Percentiles rank a stretch among this genome's conserved stretches.
Conservation (phyloP, 92 coral and sea anemone species). For the Umimayanthus kanabou region DNA sequence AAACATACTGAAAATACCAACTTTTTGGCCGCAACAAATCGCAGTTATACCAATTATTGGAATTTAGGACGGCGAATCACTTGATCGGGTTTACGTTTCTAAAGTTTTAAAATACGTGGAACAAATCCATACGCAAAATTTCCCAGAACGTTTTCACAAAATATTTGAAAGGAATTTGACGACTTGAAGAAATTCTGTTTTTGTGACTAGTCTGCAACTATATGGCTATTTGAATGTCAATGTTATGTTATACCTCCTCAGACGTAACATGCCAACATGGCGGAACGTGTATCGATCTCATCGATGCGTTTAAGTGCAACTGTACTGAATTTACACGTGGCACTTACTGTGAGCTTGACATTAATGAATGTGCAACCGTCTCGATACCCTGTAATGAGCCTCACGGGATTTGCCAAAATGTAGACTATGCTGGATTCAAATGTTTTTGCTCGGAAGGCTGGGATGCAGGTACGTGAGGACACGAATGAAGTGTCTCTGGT, state of each 20-base stretch:
- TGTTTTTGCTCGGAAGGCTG: conserved; percentile 21
- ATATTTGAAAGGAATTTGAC: background rate
- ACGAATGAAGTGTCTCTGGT: background rate
- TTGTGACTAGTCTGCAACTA: background rate
- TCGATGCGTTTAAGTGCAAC: conserved; percentile 67
- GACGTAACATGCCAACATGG: conserved; percentile 32
- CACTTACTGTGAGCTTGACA: conserved; percentile 66
- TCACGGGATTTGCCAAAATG: background rate
- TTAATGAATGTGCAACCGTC: conserved; percentile 60
- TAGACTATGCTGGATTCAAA: background rate
- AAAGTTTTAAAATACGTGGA: too few relatives aligned
- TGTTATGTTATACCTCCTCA: background rate
- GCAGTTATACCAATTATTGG: too few relatives aligned
- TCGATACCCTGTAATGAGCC: conserved; percentile 43
- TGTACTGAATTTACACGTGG: conserved; percentile 77
- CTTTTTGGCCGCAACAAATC: too few relatives aligned
- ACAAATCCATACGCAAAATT: too few relatives aligned
- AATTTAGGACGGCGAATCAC: too few relatives aligned
- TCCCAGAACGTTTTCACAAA: background rate
- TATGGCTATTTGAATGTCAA: background rate
- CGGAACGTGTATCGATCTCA: conserved; percentile 70
- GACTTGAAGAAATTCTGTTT: background rate
- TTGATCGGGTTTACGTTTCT: too few relatives aligned
- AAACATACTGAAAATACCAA: too few relatives aligned
- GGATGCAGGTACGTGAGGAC: conserved; percentile 11